phyloP scores from a whole-genome alignment of 1,140 invertebrate genomes.

The Cydia splendana region DNA sequence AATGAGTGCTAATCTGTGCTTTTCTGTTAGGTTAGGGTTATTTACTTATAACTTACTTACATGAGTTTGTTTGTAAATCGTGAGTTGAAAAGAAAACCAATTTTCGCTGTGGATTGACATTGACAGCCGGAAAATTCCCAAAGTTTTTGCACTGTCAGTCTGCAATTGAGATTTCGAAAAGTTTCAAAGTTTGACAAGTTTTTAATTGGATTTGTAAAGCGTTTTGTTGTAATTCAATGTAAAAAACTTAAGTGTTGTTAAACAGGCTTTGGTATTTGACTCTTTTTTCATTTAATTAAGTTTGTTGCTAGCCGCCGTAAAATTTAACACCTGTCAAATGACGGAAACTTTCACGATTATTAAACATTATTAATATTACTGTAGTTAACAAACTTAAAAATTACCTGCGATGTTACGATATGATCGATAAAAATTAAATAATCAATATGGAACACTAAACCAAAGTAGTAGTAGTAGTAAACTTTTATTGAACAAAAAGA shows the following conservation, averaged over 20 bases:
- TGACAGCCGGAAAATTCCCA: slow-evolving; percentile 2
- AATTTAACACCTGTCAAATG: background rate
- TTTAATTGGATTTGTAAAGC: slow-evolving; percentile 17
- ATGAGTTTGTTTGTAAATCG: background rate
- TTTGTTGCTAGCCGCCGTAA: background rate
- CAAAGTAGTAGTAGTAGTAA: too few relatives aligned
- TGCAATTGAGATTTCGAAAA: slow-evolving; percentile 16
- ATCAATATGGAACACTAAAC: too few relatives aligned
- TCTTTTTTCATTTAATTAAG: too few relatives aligned
- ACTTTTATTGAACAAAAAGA: too few relatives aligned
- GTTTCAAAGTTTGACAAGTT: slow-evolving; percentile 15
- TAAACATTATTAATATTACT: too few relatives aligned
- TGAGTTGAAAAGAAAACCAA: slow-evolving; percentile 27
- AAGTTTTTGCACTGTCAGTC: slow-evolving; percentile 19
- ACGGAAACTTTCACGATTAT: too few relatives aligned
- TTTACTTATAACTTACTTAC: background rate
- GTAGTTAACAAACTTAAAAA: too few relatives aligned
- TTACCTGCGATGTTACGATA: too few relatives aligned
- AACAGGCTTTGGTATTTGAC: too few relatives aligned
- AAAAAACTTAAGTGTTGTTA: too few relatives aligned
- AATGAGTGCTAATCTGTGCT: background rate
- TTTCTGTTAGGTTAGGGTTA: background rate
- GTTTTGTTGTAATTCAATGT: background rate
- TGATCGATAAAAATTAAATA: too few relatives aligned
- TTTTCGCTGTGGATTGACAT: slow-evolving; percentile 6